Evolutionary conservation across 1,140 invertebrate genomes (phyloP), one percentile per base, ranked within the genome.

Genomic region (Radopholus similis): DNA sequence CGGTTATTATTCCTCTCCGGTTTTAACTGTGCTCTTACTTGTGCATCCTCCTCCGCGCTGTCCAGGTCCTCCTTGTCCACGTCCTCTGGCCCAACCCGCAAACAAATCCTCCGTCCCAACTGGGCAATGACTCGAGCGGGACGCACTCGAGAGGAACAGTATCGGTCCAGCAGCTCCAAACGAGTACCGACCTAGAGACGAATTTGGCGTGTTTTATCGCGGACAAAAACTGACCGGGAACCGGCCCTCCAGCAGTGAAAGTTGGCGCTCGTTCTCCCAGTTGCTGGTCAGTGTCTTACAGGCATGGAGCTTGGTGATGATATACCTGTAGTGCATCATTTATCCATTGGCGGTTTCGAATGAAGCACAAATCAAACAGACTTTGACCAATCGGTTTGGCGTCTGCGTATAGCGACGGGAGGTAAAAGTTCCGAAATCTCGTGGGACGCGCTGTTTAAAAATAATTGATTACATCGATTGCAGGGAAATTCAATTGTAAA

Each of bases 161-260:
- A 15, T 13, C 70, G 51, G 32, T 75, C 70, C 5, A 75, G 51
- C n/a, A 75, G 56, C 44, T 75, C 73, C 8, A 75, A 55, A n/a
- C 73, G 73, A 30, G 72, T 71, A 11, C 73, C 73, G 1, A 74
- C 56, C 60, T 71, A 28, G 21, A 64, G 55, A 13, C 8, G 64
- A 40, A 51, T 40, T 42, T 42, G 2, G 13, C 13, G 11, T 23
- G 38, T 15, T 26, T n/a, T 57, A 28, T 8, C 8, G 3, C 55
- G n/a, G 2, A 6, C 34, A 57, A 57, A 49, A 49, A 69, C 11
- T 38, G 18, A 70, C 68, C 26, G 56, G 70, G 18, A 70, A 70
- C 30, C 55, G 55, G 37, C 68, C 68, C 34, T 71, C 44, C 3
- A 68, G 30, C 26, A 70, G 21, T 26, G 54, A 32, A 8, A 51